These are phyloP conservation scores for Panagrolaimus sp. DNA, from an alignment of 1,140 invertebrate species.

Conservation along the genomic window DNA sequence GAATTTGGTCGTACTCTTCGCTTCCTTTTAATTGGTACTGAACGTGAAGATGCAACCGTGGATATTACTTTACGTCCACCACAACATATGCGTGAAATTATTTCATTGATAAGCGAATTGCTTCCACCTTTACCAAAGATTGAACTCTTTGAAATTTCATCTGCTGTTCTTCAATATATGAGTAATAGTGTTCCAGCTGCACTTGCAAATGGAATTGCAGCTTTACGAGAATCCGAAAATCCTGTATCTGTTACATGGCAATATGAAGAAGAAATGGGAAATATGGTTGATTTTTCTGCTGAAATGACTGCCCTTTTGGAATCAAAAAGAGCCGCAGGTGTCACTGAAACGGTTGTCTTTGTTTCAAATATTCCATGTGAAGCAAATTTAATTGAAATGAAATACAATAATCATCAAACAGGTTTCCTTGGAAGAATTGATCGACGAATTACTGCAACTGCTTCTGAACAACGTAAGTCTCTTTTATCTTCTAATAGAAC, in stretches of 20 bases:
- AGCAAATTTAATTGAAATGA: constrained; percentile 27
- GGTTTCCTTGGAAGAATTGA: constrained; percentile 14
- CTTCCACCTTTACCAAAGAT: not conserved
- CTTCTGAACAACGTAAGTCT: not conserved
- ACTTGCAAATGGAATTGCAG: not conserved
- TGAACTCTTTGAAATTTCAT: constrained; percentile 5
- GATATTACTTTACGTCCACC: constrained; percentile 43
- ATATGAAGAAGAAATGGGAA: not conserved
- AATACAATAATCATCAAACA: constrained; percentile 20
- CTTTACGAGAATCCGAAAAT: not conserved
- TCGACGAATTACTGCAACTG: constrained; percentile 17
- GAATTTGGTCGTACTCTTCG: constrained; percentile 47
- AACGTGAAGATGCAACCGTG: constrained; percentile 26
- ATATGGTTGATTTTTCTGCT: constrained; percentile 6
- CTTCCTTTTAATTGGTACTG: constrained; percentile 47
- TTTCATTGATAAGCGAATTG: constrained; percentile 44
- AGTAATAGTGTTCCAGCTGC: constrained; percentile 5
- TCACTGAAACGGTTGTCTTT: constrained; percentile 22
- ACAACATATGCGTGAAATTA: constrained; percentile 53
- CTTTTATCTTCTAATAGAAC: too few species aligned
- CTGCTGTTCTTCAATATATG: constrained; percentile 7
- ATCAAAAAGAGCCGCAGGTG: constrained; percentile 13
- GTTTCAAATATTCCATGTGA: constrained; percentile 32
- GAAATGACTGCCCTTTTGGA: constrained; percentile 26
- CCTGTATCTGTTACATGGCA: not conserved